Evolutionary conservation across 2,113 vertebrate genomes (phyloP).

Genomic region (Nymphicus hollandicus): DNA sequence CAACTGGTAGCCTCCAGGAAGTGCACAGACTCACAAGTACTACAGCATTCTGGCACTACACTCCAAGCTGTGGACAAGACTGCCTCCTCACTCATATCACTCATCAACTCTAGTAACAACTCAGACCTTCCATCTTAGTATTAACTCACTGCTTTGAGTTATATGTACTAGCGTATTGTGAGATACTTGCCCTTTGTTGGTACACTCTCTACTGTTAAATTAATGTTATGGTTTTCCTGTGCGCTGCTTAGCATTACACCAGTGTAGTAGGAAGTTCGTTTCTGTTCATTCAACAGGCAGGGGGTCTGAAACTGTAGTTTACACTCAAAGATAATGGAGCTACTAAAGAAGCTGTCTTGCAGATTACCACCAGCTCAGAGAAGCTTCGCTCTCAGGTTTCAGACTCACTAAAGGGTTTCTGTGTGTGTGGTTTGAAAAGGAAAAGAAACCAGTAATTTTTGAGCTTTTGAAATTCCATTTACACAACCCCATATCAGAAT

Average conservation of each 20-base stretch:
- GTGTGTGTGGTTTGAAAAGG: not conserved
- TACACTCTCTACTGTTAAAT: not conserved
- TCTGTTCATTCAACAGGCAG: not conserved
- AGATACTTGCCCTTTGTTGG: not conserved
- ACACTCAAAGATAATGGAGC: not conserved
- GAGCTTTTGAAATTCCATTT: not conserved
- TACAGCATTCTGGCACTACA: not conserved
- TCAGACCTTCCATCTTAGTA: not conserved
- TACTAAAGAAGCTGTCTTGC: not conserved
- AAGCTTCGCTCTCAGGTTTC: not conserved
- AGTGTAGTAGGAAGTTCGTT: fast-evolving
- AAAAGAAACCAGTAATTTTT: not conserved
- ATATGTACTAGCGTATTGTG: fast-evolving
- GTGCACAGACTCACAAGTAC: not conserved
- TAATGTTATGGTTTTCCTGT: not conserved
- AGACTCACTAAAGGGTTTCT: fast-evolving
- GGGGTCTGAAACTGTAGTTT: not conserved
- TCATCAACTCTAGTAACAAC: not conserved
- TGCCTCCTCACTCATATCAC: not conserved
- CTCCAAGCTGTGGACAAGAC: not conserved
- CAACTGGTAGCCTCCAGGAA: not conserved
- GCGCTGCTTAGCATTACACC: not conserved
- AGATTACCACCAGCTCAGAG: not conserved
- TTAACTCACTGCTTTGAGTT: not conserved
- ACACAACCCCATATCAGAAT: not conserved